Conservation (phyloP, 2,888 invertebrate genomes). For the Ephialtes manifestator region DNA sequence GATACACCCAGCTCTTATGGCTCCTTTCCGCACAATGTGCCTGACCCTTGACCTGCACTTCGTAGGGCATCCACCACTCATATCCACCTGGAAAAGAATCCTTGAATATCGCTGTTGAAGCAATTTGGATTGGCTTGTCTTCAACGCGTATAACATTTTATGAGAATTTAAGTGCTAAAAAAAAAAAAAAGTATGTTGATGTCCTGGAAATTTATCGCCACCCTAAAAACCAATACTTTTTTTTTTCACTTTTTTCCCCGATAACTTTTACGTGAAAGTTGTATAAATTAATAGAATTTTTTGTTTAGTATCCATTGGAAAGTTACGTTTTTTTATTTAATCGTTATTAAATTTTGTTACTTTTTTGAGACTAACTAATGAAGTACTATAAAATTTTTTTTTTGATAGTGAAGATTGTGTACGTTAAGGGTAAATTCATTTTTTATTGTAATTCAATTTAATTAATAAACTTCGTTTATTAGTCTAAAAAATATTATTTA, state of each 20-base stretch:
- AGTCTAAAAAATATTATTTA: too few relatives aligned
- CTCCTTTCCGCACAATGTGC: constrained; percentile 41
- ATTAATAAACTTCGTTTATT: too few relatives aligned
- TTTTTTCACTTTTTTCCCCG: too few relatives aligned
- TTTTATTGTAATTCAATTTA: too few relatives aligned
- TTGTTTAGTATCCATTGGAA: background rate
- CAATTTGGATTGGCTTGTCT: constrained; percentile 20
- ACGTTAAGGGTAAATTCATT: too few relatives aligned
- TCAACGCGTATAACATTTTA: background rate
- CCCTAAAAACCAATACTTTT: background rate
- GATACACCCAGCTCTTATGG: constrained; percentile 29
- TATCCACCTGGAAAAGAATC: constrained; percentile 3
- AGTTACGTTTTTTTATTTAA: background rate
- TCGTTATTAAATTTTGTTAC: background rate
- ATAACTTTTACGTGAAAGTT: background rate
- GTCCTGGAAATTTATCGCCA: background rate
- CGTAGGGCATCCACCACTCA: constrained; percentile 7
- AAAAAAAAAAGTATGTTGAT: background rate
- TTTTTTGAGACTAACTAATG: background rate
- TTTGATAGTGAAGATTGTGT: background rate
- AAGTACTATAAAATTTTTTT: too few relatives aligned
- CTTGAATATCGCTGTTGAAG: constrained; percentile 31
- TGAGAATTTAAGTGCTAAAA: too few relatives aligned
- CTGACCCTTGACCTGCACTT: constrained; percentile 57
- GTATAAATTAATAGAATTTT: background rate